A percentile compares a stretch with the other conserved stretches of the same genome.
Conservation (phyloP, 2,888 invertebrate species). For the Incurvaria masculella region DNA sequence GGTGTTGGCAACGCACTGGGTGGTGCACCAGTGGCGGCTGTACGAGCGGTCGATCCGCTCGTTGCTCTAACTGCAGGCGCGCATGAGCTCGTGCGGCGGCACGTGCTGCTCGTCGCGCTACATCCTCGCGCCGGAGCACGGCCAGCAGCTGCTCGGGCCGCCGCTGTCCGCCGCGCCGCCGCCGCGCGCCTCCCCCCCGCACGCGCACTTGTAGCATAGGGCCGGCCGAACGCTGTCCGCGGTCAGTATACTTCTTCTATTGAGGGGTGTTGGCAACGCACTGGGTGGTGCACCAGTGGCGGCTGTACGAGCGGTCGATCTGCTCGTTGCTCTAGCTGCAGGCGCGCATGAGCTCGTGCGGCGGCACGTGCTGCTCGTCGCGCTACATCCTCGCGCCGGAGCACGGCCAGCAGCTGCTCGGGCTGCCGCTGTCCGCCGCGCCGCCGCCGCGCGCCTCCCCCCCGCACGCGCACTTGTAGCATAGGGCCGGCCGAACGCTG, state of each 20-base stretch:
- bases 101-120: constrained; percentile 44
- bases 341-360: constrained; percentile 36
- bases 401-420: constrained; percentile 32
- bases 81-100: constrained; percentile 32
- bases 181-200: constrained; percentile 38
- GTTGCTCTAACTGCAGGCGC: constrained; percentile 41
- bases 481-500: constrained; percentile 34
- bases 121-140: constrained; percentile 43
- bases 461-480: constrained; percentile 52
- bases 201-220: constrained; percentile 50
- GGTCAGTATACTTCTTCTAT: no score
- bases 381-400: constrained; percentile 44
- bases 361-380: constrained; percentile 37
- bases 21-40: constrained; percentile 46
- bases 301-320: constrained; percentile 45
- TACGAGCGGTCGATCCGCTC: constrained; percentile 48
- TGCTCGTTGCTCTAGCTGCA: constrained; percentile 44
- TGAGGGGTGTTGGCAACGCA: constrained; percentile 35
- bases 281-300: constrained; percentile 48
- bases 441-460: constrained; percentile 30
- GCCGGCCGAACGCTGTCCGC: constrained; percentile 31
- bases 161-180: constrained; percentile 32
- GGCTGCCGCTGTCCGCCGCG: constrained; percentile 37
- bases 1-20: constrained; percentile 38
- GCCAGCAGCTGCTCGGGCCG: constrained; percentile 31